Evolutionary conservation across 2,888 invertebrate species (phyloP), one percentile per base, ranked within the genome.

Genomic region (Leptinotarsa rubiginosa): DNA sequence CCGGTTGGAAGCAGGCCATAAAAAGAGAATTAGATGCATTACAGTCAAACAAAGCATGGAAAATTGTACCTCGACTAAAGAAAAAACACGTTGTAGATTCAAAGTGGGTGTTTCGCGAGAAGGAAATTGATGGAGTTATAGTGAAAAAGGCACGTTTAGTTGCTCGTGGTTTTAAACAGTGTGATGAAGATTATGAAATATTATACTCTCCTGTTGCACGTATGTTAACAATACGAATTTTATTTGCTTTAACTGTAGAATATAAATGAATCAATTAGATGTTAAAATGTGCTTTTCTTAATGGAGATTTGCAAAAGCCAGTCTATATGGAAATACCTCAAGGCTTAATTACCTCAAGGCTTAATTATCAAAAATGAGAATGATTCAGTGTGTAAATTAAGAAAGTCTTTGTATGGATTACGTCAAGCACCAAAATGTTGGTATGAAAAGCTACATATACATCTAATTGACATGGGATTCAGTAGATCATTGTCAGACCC

Each of bases 191-290:
- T 50, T 56, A 62, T 73, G 72, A 78, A 65, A 77, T 79, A 50
- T 70, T 76, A 20, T 80, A 80, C 75, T 71, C 80, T 25, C 79
- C 79, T 22, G 80, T 80, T 47, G 78, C 79, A 18, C 52, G 31
- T 7, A 2, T 31, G 31, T 31, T 31, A 31, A 31, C 31, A 31
- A 31, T 31, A 31, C 31, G 31, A 77, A 74, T 80, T 80, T 77
- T 52, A 62, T 7, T 79, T 78, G 31, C 70, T 81, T 10, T 10
- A 31, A 31, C 31, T 31, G 31, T 22, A 74, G 79, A 74, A 31
- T 77, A n/a, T 50, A 79, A 59, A 59, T 75, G 22, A 13, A 66
- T 41, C 76, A 74, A 64, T 18, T 76, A 13, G 78, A 80, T 74
- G 73, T 76, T 76, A 16, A 74, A 72, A 41, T 76, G 77, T 25